A percentile compares a stretch with the other conserved stretches of the same genome.
Evolutionary conservation across 1,140 invertebrate species (phyloP).

Genomic region (Diorhabda carinulata): DNA sequence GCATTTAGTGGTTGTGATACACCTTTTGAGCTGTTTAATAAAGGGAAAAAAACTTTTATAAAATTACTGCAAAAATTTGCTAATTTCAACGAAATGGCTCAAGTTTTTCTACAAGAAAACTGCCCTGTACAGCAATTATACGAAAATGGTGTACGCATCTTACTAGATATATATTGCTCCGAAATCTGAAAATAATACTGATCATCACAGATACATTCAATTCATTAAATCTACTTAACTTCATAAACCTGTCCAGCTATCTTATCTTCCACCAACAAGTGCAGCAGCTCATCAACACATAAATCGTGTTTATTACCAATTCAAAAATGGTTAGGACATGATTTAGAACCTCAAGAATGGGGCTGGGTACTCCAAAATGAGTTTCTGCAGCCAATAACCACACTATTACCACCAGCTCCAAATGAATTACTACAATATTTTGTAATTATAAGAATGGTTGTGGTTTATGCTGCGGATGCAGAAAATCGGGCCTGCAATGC

Average conservation of each 20-base stretch:
- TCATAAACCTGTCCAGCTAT: no score
- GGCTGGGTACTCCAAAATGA: no score
- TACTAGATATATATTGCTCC: conserved; percentile 4
- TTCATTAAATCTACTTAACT: no score
- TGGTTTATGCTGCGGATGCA: no score
- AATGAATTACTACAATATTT: background rate
- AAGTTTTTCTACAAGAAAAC: background rate
- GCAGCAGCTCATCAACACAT: no score
- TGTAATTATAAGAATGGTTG: no score
- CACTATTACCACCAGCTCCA: background rate
- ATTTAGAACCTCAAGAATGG: no score
- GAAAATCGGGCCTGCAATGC: no score
- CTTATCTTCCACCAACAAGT: no score
- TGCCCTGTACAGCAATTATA: no score
- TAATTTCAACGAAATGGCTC: conserved; percentile 2
- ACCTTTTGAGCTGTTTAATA: background rate
- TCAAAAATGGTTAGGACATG: background rate
- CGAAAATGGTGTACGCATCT: background rate
- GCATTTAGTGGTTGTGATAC: no score
- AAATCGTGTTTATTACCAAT: background rate
- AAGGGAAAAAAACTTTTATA: conserved; percentile 4
- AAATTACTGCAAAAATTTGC: background rate
- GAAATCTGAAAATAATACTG: background rate
- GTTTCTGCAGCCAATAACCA: background rate
- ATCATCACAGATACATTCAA: no score